phyloP scores from a whole-genome alignment of 2,113 vertebrate species.

The Terrapene triunguis region DNA sequence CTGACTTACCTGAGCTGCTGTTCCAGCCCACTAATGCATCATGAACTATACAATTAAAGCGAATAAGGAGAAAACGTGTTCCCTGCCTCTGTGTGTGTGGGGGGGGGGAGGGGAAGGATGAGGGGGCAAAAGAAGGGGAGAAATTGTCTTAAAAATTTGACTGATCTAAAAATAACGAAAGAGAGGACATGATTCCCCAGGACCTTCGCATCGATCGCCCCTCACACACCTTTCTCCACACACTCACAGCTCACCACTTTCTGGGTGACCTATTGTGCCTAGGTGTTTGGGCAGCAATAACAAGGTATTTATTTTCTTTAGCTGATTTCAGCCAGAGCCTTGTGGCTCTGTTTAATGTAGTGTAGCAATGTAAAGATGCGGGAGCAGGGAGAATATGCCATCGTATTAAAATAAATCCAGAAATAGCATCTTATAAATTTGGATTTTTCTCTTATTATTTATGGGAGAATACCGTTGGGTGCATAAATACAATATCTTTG shows the following conservation, averaged over 20 bases:
- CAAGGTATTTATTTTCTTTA: conserved; percentile 66
- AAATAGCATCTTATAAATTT: conserved; percentile 82
- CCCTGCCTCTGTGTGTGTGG: not conserved
- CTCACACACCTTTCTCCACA: not conserved
- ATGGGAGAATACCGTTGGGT: conserved; percentile 79
- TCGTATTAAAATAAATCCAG: conserved; percentile 80
- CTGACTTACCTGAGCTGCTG: not conserved
- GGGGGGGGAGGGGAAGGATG: not conserved
- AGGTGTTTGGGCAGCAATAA: not conserved
- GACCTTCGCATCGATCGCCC: not conserved
- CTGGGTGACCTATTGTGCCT: not conserved
- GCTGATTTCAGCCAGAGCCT: conserved; percentile 76
- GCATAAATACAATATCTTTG: conserved; percentile 79
- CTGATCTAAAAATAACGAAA: not conserved
- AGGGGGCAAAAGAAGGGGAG: not conserved
- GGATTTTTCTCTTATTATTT: conserved; percentile 82
- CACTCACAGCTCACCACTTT: not conserved
- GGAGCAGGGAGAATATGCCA: conserved; percentile 58
- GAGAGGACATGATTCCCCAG: not conserved
- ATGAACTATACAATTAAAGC: conserved; percentile 35
- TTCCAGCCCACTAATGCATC: conserved; percentile 20
- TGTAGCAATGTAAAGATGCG: conserved; percentile 69
- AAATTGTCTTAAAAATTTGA: not conserved
- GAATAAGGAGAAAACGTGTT: not conserved
- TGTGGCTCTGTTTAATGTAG: conserved; percentile 68